These are phyloP conservation scores for Holacanthella duospinosa DNA, from an alignment of 2,888 invertebrate species.

Conservation along the genomic window DNA sequence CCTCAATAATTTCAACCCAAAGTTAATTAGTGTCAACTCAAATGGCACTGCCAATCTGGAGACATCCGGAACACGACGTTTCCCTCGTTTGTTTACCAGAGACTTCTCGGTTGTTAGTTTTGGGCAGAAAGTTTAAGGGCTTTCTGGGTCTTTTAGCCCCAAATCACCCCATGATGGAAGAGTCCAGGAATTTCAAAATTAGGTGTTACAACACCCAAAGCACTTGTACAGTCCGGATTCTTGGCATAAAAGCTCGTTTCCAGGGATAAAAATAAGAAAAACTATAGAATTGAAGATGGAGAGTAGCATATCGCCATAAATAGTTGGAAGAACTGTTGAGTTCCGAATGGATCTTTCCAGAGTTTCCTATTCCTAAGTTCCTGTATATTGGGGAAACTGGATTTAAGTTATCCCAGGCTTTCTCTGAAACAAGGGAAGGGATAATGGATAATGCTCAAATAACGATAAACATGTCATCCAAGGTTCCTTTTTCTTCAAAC, in stretches of 20 bases:
- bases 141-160: too few relatives aligned
- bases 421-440: background rate
- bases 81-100: too few relatives aligned
- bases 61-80: too few relatives aligned
- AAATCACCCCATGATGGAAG: background rate
- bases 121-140: too few relatives aligned
- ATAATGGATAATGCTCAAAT: slow-evolving; percentile 3
- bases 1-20: slow-evolving; percentile 9
- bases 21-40: slow-evolving; percentile 11
- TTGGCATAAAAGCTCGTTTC: too few relatives aligned
- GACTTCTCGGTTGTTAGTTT: too few relatives aligned
- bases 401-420: slow-evolving; percentile 2
- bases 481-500: background rate
- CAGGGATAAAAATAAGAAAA: too few relatives aligned
- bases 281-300: too few relatives aligned
- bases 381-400: too few relatives aligned
- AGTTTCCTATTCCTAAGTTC: background rate
- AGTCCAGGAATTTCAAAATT: background rate
- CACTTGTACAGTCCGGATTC: too few relatives aligned
- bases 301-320: background rate
- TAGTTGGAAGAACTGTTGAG: background rate
- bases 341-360: background rate
- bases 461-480: slow-evolving; percentile 3
- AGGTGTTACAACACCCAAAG: too few relatives aligned
- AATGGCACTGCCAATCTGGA: slow-evolving; percentile 1